Evolutionary conservation across 2,888 invertebrate genomes (phyloP).

Genomic region (Yponomeuta evonymella): DNA sequence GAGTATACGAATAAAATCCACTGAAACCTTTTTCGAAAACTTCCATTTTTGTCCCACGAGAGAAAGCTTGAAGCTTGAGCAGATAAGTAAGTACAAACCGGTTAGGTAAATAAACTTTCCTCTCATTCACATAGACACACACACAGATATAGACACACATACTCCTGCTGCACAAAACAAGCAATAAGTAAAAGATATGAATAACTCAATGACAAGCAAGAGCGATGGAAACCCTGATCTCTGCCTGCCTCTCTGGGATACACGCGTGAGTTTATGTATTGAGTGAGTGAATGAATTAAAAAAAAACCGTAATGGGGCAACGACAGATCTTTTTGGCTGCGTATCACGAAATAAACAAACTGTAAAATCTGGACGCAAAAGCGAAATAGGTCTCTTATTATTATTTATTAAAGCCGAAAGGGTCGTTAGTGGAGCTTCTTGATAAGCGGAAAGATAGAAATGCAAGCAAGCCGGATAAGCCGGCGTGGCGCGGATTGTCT

Average conservation of each 20-base stretch:
- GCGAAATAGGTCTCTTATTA: not conserved
- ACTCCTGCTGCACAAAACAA: not conserved
- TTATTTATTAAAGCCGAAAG: not conserved
- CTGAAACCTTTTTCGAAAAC: slow-evolving; percentile 39
- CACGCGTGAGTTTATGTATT: too few relatives aligned
- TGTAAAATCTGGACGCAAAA: not conserved
- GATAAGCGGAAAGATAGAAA: slow-evolving; percentile 5
- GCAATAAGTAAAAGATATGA: not conserved
- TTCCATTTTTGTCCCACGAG: slow-evolving; percentile 36
- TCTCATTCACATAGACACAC: not conserved
- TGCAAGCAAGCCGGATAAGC: not conserved
- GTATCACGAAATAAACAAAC: not conserved
- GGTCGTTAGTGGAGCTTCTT: slow-evolving; percentile 6
- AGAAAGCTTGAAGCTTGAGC: slow-evolving; percentile 20
- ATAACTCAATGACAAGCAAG: not conserved
- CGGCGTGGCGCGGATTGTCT: not conserved
- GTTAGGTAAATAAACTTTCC: slow-evolving; percentile 41
- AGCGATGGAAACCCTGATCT: too few relatives aligned
- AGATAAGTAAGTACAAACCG: slow-evolving; percentile 33
- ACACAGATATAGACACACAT: not conserved
- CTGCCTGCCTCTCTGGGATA: too few relatives aligned
- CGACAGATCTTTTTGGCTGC: not conserved
- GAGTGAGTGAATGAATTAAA: not conserved
- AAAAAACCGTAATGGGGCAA: not conserved
- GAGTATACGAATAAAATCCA: slow-evolving; percentile 24